These are phyloP conservation scores for Ligdia adustata DNA, from an alignment of 2,888 invertebrate genomes.

Conservation along the genomic window DNA sequence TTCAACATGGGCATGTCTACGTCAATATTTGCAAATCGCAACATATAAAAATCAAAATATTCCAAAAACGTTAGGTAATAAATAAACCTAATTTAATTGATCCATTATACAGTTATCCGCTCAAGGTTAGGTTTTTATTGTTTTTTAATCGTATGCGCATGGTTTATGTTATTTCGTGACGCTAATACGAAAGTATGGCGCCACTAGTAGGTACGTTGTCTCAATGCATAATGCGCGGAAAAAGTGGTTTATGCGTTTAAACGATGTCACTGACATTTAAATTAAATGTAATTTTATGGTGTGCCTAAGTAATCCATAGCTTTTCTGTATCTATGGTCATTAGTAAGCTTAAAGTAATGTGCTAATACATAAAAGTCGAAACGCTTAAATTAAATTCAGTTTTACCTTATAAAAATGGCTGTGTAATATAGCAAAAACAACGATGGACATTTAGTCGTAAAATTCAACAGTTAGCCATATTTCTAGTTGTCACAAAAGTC, in stretches of 20 bases:
- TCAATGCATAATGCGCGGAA: background rate
- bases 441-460: too few species aligned
- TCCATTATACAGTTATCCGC: conserved; percentile 21
- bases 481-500: too few species aligned
- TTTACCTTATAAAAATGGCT: too few species aligned
- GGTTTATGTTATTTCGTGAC: conserved; percentile 40
- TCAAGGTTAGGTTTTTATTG: conserved; percentile 63
- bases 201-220: background rate
- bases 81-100: conserved; percentile 17
- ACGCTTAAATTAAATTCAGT: too few species aligned
- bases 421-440: too few species aligned
- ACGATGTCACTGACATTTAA: conserved; percentile 6
- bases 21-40: background rate
- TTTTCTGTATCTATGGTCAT: too few species aligned
- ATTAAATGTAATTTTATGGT: too few species aligned
- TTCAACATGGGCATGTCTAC: too few species aligned
- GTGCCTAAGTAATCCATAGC: too few species aligned
- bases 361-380: too few species aligned
- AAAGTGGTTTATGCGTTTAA: background rate
- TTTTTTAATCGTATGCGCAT: conserved; percentile 54
- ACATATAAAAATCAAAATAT: background rate
- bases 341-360: too few species aligned
- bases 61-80: background rate
- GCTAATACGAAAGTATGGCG: conserved; percentile 3
- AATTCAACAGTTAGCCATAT: too few species aligned